Evolutionary conservation across 2,113 vertebrate species (phyloP).

Genomic region (Ranitomeya variabilis): DNA sequence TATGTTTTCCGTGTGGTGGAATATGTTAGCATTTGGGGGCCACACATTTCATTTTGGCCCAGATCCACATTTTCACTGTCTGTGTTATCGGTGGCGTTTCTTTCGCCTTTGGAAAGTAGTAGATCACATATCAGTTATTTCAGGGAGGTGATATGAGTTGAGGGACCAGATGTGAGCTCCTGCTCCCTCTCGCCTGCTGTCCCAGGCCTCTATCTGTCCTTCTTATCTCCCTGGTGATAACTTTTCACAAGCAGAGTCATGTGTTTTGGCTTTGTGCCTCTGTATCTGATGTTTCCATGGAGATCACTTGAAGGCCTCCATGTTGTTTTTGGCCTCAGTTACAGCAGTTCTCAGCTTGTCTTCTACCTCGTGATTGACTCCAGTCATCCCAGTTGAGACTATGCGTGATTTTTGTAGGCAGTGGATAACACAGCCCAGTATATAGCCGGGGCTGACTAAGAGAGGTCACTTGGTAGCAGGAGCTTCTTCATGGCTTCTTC

Average conservation of each 20-base stretch:
- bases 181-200: neutral
- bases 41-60: no score
- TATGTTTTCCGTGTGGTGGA: no score
- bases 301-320: neutral
- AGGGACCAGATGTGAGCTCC: neutral
- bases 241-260: slow-evolving; percentile 1
- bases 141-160: slow-evolving; percentile 18
- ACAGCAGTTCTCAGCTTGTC: neutral
- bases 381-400: slow-evolving; percentile 4
- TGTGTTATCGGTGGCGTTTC: neutral
- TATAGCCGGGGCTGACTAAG: neutral
- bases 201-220: neutral
- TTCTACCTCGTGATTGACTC: slow-evolving; percentile 17
- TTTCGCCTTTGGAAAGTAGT: neutral
- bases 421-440: neutral
- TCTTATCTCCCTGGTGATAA: slow-evolving; percentile 6
- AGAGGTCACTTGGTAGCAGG: slow-evolving; percentile 11
- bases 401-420: slow-evolving; percentile 27
- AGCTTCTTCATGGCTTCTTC: slow-evolving; percentile 4
- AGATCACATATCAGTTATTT: neutral
- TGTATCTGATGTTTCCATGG: slow-evolving; percentile 7
- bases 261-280: neutral
- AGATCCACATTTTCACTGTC: neutral
- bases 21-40: no score
- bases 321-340: slow-evolving; percentile 40